phyloP scores from a whole-genome alignment of 2,888 invertebrate species.

The Zygaena filipendulae region DNA sequence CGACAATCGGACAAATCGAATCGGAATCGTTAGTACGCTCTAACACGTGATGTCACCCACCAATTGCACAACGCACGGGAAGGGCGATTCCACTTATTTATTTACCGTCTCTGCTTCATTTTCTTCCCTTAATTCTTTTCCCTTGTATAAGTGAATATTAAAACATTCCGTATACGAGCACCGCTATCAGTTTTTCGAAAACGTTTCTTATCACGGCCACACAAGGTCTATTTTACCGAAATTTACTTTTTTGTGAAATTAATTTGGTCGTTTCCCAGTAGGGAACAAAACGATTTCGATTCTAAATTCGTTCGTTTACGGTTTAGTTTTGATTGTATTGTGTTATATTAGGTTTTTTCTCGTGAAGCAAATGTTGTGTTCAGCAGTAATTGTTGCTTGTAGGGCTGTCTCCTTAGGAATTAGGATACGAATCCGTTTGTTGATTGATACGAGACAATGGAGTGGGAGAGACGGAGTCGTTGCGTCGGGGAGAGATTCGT shows the following conservation, averaged over 20 bases:
- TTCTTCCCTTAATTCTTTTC: conserved; percentile 63
- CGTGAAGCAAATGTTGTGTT: too few relatives aligned
- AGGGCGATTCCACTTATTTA: conserved; percentile 46
- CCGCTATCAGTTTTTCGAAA: conserved; percentile 15
- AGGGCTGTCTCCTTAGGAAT: conserved; percentile 59
- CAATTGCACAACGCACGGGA: conserved; percentile 36
- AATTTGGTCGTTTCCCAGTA: conserved; percentile 1
- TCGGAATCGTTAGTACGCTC: conserved; percentile 41
- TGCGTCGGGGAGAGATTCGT: conserved; percentile 29
- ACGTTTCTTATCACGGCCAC: conserved; percentile 1
- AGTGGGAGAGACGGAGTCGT: too few relatives aligned
- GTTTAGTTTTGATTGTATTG: conserved; percentile 14
- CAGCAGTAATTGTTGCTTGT: conserved; percentile 67
- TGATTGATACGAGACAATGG: conserved; percentile 59
- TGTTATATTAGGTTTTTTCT: conserved; percentile 36
- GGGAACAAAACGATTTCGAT: too few relatives aligned
- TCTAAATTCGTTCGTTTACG: conserved; percentile 22
- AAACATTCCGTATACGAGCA: conserved; percentile 45
- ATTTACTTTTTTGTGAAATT: conserved; percentile 2
- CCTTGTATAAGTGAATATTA: conserved; percentile 61
- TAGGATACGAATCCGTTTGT: conserved; percentile 59
- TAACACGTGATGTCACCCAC: conserved; percentile 50
- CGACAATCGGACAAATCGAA: conserved; percentile 54
- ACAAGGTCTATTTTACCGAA: conserved; percentile 14
- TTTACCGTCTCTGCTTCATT: conserved; percentile 59